These are phyloP conservation scores for Papilio demoleus DNA, from an alignment of 2,888 invertebrate genomes.

Conservation along the genomic window DNA sequence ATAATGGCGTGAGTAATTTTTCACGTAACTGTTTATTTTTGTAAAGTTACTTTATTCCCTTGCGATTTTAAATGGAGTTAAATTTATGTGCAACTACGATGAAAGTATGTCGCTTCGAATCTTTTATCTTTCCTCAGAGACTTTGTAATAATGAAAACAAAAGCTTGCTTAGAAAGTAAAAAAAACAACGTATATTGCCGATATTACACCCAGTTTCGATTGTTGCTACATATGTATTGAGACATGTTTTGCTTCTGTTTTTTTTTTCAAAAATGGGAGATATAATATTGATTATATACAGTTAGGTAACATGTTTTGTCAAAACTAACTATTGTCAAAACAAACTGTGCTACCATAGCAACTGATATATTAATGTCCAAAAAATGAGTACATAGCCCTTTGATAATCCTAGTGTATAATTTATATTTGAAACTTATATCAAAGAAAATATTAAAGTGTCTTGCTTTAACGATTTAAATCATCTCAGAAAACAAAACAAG, in stretches of 20 bases:
- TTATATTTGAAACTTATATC: too few species aligned
- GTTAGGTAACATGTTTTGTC: too few species aligned
- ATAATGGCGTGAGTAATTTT: conserved; percentile 25
- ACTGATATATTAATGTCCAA: too few species aligned
- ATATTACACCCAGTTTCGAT: too few species aligned
- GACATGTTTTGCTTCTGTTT: too few species aligned
- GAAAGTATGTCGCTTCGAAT: conserved; percentile 4
- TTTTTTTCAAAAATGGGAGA: too few species aligned
- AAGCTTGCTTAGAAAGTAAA: background rate
- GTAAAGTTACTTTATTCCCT: background rate
- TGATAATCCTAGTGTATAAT: too few species aligned
- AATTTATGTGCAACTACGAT: background rate
- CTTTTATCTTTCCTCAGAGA: background rate
- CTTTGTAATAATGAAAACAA: conserved; percentile 3
- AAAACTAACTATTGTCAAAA: too few species aligned
- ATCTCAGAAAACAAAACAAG: background rate
- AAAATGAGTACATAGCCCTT: too few species aligned
- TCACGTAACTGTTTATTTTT: conserved; percentile 9
- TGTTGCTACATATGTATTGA: too few species aligned
- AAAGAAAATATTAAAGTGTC: too few species aligned
- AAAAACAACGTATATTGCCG: too few species aligned
- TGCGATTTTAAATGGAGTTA: conserved; percentile 5
- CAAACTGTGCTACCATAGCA: background rate
- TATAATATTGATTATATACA: background rate
- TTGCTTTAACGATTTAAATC: background rate